Evolutionary conservation across 53 echinoderm and acorn worm genomes (phyloP), one percentile per base, ranked within the genome.

Genomic region (Arbacia lixula): DNA sequence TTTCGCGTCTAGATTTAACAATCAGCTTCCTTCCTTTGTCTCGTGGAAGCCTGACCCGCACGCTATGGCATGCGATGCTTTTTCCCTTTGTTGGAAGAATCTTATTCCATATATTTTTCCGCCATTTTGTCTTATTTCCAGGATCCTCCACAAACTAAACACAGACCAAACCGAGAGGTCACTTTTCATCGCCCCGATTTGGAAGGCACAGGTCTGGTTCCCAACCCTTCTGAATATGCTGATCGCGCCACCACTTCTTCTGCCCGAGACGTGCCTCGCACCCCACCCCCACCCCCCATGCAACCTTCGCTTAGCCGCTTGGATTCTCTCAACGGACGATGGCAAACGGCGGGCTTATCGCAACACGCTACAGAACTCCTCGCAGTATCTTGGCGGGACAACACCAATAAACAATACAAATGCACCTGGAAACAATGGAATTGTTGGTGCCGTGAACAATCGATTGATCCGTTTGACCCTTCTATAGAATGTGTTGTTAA

Each of bases 121-220:
- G 3, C 78, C 78, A 9, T 66, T 66, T 12, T 58, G 78, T 30
- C 60, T 78, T 40, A 24, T 78, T 40, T 5, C 39, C 36, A 78
- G 60, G 21, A 40, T 78, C 29, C 78, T 60, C 60, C 21, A 40
- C 60, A 78, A 78, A 41, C 29, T 78, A 9, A 22, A 20, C 21
- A 31, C 21, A 36, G 66, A 66, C 60, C 22, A 27, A 12, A 60
- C 60, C 4, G 24, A 28, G 19, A 33, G 3, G 16, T 40, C 78
- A 40, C 40, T 78, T 12, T 3, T 60, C 3, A 36, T 78, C 37
- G 60, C 78, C 9, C 78, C 60, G 3, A 67, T 86, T 14, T 86
- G 86, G 86, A 63, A 53, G 32, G 80, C 86, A 0, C 91, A 86
- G 32, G 40, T 50, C 4, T 90, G 86, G 90, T 90, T 86, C 24